Evolutionary conservation across 2,113 vertebrate species (phyloP).

Genomic region (Hyperoodon ampullatus): DNA sequence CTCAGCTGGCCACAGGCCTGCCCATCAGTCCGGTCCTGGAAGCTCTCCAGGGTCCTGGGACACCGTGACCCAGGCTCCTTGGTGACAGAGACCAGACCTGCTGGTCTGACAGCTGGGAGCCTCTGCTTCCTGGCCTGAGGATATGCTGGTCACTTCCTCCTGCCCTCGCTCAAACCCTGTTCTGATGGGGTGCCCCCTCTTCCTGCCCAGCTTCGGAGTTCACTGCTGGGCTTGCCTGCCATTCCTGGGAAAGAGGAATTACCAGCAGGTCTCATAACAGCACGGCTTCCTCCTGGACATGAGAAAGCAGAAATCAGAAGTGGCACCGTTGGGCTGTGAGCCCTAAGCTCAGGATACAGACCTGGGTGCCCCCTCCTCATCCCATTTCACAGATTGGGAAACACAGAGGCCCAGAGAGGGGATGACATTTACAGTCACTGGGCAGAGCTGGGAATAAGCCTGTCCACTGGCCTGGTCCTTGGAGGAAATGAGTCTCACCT

Average conservation of each 20-base stretch:
- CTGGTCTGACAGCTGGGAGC: background rate
- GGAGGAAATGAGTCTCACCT: background rate
- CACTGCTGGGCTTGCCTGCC: background rate
- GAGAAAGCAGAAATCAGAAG: slow-evolving; percentile 73
- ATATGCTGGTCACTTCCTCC: background rate
- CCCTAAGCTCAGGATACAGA: background rate
- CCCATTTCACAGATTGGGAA: slow-evolving; percentile 45
- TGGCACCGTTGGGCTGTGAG: background rate
- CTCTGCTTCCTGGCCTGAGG: background rate
- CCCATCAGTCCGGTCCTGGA: background rate
- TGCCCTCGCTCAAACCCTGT: background rate
- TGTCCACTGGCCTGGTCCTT: background rate
- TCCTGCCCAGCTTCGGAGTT: background rate
- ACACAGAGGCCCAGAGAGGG: background rate
- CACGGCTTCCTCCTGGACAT: slow-evolving; percentile 71
- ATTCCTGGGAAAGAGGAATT: slow-evolving; percentile 79
- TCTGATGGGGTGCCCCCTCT: background rate
- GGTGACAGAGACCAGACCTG: background rate
- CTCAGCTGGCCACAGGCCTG: background rate
- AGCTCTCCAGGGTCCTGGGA: background rate
- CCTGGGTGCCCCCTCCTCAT: background rate
- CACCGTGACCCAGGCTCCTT: background rate
- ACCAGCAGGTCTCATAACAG: slow-evolving; percentile 5
- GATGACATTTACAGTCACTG: background rate
- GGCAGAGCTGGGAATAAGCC: background rate